Evolutionary conservation across 2,113 vertebrate genomes (phyloP).

Genomic region (Catharus fuscescens): DNA sequence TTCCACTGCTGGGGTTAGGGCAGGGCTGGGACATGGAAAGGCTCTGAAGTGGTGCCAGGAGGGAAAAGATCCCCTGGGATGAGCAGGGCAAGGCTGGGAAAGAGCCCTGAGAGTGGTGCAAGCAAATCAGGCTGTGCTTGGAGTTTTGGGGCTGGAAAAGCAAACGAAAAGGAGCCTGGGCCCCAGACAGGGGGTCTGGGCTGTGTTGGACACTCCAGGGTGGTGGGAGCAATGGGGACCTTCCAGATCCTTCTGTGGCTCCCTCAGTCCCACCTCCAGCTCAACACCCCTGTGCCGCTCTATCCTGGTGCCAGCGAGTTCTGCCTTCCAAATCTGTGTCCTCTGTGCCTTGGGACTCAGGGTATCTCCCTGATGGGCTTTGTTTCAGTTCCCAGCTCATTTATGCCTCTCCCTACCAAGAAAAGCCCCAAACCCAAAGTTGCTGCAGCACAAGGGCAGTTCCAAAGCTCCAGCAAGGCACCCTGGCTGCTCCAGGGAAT

Average conservation of each 20-base stretch:
- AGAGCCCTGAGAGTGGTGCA: background rate
- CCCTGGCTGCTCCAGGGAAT: background rate
- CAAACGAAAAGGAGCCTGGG: background rate
- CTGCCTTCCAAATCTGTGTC: background rate
- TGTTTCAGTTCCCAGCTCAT: background rate
- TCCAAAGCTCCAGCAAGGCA: background rate
- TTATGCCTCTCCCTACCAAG: background rate
- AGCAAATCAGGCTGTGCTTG: background rate
- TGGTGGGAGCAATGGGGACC: fast-evolving
- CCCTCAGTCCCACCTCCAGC: background rate
- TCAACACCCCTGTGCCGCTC: background rate
- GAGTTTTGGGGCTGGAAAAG: background rate
- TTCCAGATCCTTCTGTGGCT: background rate
- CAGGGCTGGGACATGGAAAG: background rate
- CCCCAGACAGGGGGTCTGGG: fast-evolving
- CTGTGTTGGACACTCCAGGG: background rate
- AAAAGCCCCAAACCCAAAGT: background rate
- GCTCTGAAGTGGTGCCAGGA: background rate
- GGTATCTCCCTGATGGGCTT: background rate
- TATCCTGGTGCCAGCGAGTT: background rate
- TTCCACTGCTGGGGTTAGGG: background rate
- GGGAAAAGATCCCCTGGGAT: background rate
- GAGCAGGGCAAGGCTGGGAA: background rate
- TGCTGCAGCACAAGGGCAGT: background rate
- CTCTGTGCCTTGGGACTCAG: background rate